Percentiles rank a stretch among this genome's conserved stretches.
phyloP scores from a whole-genome alignment of 2,113 vertebrate species.

The Sakesphorus luctuosus region DNA sequence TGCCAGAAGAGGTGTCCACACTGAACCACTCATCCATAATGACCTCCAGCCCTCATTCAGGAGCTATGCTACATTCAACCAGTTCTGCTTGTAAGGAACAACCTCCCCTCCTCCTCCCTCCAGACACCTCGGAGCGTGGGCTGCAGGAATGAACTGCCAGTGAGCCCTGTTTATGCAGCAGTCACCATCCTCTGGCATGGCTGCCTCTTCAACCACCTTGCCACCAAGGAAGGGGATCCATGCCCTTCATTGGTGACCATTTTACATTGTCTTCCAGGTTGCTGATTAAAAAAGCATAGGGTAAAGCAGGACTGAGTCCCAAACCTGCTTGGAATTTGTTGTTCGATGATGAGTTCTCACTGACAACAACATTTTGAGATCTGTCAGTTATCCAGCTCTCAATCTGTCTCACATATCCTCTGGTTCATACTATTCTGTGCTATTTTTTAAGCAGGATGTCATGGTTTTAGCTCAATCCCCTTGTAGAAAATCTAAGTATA shows the following conservation, averaged over 20 bases:
- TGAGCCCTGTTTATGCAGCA: background rate
- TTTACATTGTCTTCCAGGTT: background rate
- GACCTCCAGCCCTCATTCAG: background rate
- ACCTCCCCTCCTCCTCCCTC: background rate
- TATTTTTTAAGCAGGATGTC: slow-evolving; percentile 64
- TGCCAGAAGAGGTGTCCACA: background rate
- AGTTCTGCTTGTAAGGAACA: fast-evolving
- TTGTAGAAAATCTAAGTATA: slow-evolving; percentile 63
- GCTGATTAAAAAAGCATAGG: background rate
- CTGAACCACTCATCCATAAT: background rate
- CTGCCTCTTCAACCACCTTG: background rate
- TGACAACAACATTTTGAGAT: slow-evolving; percentile 59
- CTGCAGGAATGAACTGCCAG: background rate
- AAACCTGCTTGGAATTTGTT: slow-evolving; percentile 24
- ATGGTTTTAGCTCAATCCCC: slow-evolving; percentile 59
- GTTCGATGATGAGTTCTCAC: slow-evolving; percentile 1
- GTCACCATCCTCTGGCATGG: fast-evolving
- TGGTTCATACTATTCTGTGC: slow-evolving; percentile 55
- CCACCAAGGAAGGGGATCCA: background rate
- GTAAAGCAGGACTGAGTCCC: background rate
- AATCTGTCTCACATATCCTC: slow-evolving; percentile 51
- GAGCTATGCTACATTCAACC: background rate
- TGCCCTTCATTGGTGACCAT: background rate
- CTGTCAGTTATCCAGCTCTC: slow-evolving; percentile 62
- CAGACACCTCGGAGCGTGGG: background rate